phyloP scores from a whole-genome alignment of 1,140 invertebrate genomes.

The Thalassaphorura encarpata region DNA sequence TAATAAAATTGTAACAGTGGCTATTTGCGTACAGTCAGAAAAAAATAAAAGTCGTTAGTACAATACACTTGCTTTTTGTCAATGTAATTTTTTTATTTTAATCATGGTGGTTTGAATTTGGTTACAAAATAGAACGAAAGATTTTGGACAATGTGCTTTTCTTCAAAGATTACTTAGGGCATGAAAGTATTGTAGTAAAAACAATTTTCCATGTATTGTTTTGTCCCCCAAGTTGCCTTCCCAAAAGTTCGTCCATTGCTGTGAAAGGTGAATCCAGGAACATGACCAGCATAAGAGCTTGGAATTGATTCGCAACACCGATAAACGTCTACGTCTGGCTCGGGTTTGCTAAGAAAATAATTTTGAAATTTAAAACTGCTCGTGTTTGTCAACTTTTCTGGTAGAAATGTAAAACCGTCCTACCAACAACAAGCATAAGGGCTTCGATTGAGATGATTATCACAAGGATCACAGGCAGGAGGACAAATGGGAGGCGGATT shows the following conservation, averaged over 20 bases:
- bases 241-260: conserved; percentile 19
- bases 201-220: conserved; percentile 30
- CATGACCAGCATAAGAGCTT: conserved; percentile 25
- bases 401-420: no score
- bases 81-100: no score
- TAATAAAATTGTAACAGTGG: no score
- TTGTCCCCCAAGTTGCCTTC: conserved; percentile 26
- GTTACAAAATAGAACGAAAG: no score
- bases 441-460: conserved; percentile 20
- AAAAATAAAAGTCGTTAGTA: no score
- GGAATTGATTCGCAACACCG: conserved; percentile 27
- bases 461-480: conserved; percentile 7
- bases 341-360: conserved; percentile 11
- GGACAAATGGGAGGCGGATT: not conserved
- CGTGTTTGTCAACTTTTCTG: not conserved
- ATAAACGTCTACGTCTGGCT: conserved; percentile 21
- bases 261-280: conserved; percentile 31
- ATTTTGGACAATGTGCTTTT: no score
- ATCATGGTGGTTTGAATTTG: no score
- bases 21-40: no score
- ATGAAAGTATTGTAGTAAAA: conserved; percentile 25
- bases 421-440: conserved; percentile 27
- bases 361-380: not conserved
- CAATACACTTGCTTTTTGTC: no score
- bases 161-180: no score